A percentile compares a stretch with the other conserved stretches of the same genome.
Evolutionary conservation across 2,888 invertebrate genomes (phyloP).

Genomic region (Dryocosmus kuriphilus): DNA sequence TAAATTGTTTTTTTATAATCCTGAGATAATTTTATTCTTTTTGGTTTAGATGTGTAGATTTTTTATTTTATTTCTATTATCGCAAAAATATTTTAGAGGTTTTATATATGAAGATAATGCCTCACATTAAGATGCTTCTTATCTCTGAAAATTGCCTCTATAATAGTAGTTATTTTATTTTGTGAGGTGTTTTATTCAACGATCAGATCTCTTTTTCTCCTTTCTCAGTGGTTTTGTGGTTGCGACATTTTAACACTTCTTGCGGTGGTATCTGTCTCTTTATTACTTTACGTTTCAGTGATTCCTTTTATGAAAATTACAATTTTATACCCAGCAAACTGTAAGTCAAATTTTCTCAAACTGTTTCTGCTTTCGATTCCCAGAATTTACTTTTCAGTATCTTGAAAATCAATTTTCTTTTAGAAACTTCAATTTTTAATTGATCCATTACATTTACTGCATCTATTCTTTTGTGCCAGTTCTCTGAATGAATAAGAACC

Average conservation of each 20-base stretch:
- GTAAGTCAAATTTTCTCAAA: not conserved
- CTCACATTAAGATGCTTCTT: not conserved
- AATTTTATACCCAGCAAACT: not conserved
- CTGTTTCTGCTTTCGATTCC: not conserved
- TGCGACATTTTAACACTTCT: conserved; percentile 21
- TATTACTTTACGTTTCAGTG: conserved; percentile 25
- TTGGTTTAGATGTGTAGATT: no score
- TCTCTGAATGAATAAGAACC: no score
- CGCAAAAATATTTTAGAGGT: not conserved
- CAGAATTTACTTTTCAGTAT: not conserved
- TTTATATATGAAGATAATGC: not conserved
- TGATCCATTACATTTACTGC: not conserved
- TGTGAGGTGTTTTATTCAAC: not conserved
- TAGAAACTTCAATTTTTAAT: not conserved
- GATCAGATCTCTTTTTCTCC: conserved; percentile 12
- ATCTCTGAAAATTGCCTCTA: not conserved
- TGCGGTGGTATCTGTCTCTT: conserved; percentile 10
- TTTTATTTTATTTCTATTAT: no score
- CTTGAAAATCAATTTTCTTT: not conserved
- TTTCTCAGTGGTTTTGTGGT: conserved; percentile 16
- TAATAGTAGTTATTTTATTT: not conserved
- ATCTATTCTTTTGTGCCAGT: not conserved
- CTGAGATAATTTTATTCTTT: no score
- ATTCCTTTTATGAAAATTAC: conserved; percentile 1
- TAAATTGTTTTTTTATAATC: no score